Evolutionary conservation across 2,888 invertebrate genomes (phyloP), one percentile per base, ranked within the genome.

Genomic region (Steinernema hermaphroditum): DNA sequence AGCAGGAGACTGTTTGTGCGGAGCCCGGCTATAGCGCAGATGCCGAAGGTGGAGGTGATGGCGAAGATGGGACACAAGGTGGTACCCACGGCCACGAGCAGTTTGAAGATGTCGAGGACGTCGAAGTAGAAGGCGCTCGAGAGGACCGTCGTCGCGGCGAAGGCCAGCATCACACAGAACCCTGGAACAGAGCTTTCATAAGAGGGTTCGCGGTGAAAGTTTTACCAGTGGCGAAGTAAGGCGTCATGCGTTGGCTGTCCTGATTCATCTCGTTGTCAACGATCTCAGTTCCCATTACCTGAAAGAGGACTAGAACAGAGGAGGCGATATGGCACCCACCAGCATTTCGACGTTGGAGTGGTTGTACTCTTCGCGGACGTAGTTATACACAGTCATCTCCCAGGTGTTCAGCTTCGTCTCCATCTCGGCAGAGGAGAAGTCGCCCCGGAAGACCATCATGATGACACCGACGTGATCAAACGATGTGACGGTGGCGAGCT

Each of bases 221-320:
- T 57, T 29, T n/a, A 81, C 82, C 82, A 16, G 74, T 72, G n/a
- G 73, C 78, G 70, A 85, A 84, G 75, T 81, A 85, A 0, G 85
- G 85, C 19, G 79, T 78, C 78, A 81, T 84, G 37, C 76, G 73
- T 71, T 82, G 81, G 0, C 82, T 82, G 69, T 84, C 86, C 69
- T 81, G 77, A 75, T 86, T 86, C 83, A 86, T 86, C 72, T 86
- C 86, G 22, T 77, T 76, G 75, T 86, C 86, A 0, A 86, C 85
- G 22, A 86, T 82, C 74, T 86, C 86, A 2, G 79, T 81, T 1
- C 86, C 84, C 62, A 86, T 76, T 8, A 83, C 83, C 77, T 85
- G 75, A 16, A 80, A 16, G 27, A 2, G 41, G 29, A 24, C 12
- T 12, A 27, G n/a, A 12, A 68, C 8, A 12, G 37, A 12, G 8